phyloP scores from a whole-genome alignment of 1,140 invertebrate species.

The Aphis craccivora region DNA sequence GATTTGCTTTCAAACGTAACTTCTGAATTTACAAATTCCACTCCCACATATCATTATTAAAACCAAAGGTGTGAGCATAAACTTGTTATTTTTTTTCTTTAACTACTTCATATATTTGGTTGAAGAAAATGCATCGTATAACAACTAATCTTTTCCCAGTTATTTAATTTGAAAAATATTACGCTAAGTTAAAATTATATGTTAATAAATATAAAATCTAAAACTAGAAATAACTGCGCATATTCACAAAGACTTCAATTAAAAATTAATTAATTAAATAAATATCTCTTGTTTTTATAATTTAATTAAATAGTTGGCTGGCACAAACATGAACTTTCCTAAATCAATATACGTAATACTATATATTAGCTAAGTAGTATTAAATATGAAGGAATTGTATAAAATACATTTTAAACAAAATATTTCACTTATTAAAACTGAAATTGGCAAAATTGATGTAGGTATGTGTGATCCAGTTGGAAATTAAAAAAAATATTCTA shows the following conservation, averaged over 20 bases:
- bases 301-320: neutral
- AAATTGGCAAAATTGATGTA: neutral
- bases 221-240: neutral
- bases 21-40: neutral
- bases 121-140: neutral
- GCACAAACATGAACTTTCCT: neutral
- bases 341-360: neutral
- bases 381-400: neutral
- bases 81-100: neutral
- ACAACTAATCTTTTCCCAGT: neutral
- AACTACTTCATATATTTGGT: neutral
- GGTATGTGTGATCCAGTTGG: too few species aligned
- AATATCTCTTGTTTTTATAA: neutral
- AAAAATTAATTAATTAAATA: neutral
- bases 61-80: too few species aligned
- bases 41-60: too few species aligned
- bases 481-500: too few species aligned
- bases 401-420: neutral
- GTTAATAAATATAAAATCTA: neutral
- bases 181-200: neutral
- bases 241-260: too few species aligned
- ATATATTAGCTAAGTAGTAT: neutral
- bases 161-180: neutral
- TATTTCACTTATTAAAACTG: neutral
- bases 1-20: neutral